A percentile compares a stretch with the other conserved stretches of the same genome.
Evolutionary conservation across 2,113 vertebrate species (phyloP).

Genomic region (Ranitomeya imitator): DNA sequence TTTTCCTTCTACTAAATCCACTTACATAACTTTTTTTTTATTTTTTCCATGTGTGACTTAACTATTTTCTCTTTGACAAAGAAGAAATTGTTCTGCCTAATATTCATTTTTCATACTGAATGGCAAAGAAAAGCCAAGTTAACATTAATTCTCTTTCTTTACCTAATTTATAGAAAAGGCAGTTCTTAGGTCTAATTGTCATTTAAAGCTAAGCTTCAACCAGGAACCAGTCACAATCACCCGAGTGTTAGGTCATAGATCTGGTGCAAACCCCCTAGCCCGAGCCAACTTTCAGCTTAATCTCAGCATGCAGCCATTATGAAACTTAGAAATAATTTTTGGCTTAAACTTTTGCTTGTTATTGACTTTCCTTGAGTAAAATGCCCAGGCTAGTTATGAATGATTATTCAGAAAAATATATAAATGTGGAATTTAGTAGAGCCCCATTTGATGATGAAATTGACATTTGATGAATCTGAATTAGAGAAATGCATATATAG

Average conservation of each 20-base stretch:
- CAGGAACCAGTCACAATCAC: conserved; percentile 31
- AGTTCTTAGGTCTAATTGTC: conserved; percentile 8
- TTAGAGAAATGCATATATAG: neutral
- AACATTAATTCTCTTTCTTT: neutral
- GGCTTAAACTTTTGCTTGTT: neutral
- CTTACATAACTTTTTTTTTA: neutral
- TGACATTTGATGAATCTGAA: neutral
- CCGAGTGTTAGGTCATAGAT: conserved; percentile 40
- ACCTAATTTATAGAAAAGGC: neutral
- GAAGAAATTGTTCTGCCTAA: neutral
- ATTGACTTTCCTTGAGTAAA: neutral
- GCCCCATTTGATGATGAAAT: neutral
- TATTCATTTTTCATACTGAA: neutral
- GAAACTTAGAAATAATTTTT: conserved; percentile 52
- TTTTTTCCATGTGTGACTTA: neutral
- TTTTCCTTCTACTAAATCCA: neutral
- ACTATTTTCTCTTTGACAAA: neutral
- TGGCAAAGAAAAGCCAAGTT: neutral
- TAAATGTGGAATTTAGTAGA: neutral
- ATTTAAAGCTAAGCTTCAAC: neutral
- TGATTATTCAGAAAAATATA: neutral
- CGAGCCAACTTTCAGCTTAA: conserved; percentile 60
- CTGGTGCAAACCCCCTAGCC: conserved; percentile 66
- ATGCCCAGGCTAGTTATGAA: neutral
- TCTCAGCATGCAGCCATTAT: conserved; percentile 60